These are phyloP conservation scores for Trachythela sp. DNA, from an alignment of 64 coral and sea anemone genomes.

Conservation along the genomic window DNA sequence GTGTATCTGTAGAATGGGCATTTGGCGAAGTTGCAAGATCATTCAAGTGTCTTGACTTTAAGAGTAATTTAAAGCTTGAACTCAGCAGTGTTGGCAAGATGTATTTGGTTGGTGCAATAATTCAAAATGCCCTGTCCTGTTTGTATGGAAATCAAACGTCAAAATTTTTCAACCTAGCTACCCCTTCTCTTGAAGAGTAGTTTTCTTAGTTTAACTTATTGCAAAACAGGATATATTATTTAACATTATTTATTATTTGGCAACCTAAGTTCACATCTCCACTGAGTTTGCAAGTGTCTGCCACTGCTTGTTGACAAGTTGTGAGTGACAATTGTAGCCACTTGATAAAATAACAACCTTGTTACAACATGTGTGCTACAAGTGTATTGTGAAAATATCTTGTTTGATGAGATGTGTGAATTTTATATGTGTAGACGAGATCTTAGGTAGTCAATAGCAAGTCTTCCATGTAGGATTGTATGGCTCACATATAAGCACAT, in stretches of 20 bases:
- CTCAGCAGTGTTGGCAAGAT: conserved; percentile 42
- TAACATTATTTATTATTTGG: too few species aligned
- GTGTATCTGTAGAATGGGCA: conserved; percentile 29
- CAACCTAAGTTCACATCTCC: background rate
- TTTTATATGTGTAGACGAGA: too few species aligned
- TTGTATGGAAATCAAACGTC: conserved; percentile 43
- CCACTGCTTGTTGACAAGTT: background rate
- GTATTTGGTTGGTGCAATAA: conserved; percentile 30
- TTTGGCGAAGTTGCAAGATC: conserved; percentile 42
- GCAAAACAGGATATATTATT: too few species aligned
- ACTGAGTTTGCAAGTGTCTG: background rate
- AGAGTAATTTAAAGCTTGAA: conserved; percentile 43
- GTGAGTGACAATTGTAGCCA: background rate
- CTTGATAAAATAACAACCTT: background rate
- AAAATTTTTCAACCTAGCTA: conserved; percentile 30
- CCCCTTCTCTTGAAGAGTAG: conserved; percentile 24
- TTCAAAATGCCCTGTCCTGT: conserved; percentile 48
- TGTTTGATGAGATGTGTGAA: too few species aligned
- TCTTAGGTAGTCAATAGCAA: too few species aligned
- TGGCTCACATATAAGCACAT: too few species aligned
- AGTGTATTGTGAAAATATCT: too few species aligned
- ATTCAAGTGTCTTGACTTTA: conserved; percentile 33
- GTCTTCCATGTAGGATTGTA: too few species aligned
- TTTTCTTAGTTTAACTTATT: conserved; percentile 14
- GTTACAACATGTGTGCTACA: too few species aligned